phyloP scores from a whole-genome alignment of 2,888 invertebrate genomes.

The Tipula unca region DNA sequence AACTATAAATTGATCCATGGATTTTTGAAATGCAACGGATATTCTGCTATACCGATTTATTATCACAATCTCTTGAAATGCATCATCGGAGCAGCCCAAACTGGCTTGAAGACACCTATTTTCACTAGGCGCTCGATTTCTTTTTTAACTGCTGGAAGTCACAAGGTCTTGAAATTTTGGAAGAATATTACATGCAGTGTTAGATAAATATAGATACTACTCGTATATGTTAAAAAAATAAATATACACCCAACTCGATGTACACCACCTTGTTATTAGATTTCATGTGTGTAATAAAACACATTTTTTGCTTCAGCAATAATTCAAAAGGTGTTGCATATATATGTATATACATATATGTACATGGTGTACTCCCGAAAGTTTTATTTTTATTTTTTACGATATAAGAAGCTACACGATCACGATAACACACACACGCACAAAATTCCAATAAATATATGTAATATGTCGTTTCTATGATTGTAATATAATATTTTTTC shows the following conservation, averaged over 20 bases:
- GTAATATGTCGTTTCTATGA: neutral
- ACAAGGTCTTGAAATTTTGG: too few species aligned
- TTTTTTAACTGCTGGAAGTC: too few species aligned
- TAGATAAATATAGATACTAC: too few species aligned
- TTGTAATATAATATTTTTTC: conserved; percentile 8
- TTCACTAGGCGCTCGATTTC: too few species aligned
- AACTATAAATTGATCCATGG: too few species aligned
- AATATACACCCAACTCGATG: neutral
- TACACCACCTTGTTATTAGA: neutral
- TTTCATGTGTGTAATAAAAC: neutral
- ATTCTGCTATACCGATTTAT: too few species aligned
- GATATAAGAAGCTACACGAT: neutral
- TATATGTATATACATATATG: neutral
- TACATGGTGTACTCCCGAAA: neutral
- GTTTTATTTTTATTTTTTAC: neutral
- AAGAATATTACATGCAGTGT: too few species aligned
- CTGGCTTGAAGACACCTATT: too few species aligned
- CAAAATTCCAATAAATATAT: neutral
- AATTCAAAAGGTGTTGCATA: neutral
- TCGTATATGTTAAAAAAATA: too few species aligned
- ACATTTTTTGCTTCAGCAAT: neutral
- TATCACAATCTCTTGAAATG: too few species aligned
- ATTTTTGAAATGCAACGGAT: too few species aligned
- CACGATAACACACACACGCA: neutral
- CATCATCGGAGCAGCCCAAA: too few species aligned